These are phyloP conservation scores for Erebia palarica DNA, from an alignment of 2,888 invertebrate species.

Conservation along the genomic window DNA sequence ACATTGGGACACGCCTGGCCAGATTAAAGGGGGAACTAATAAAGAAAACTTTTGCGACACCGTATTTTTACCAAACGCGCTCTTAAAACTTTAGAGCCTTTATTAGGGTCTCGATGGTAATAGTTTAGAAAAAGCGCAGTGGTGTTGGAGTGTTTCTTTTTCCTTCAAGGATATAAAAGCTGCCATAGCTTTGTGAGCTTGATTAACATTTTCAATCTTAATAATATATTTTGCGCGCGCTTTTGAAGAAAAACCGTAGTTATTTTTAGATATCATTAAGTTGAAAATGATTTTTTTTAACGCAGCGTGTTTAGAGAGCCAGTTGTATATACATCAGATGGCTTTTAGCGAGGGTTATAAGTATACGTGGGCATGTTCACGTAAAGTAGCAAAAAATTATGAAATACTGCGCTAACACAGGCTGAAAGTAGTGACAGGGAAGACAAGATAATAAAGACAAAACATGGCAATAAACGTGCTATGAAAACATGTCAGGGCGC, in stretches of 20 bases:
- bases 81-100: constrained; percentile 74
- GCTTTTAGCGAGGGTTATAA: constrained; percentile 30
- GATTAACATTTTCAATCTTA: constrained; percentile 61
- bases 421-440: constrained; percentile 59
- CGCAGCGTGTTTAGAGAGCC: not conserved
- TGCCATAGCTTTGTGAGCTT: constrained; percentile 54
- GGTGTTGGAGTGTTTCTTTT: constrained; percentile 49
- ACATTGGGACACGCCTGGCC: constrained; percentile 80
- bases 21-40: constrained; percentile 82
- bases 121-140: constrained; percentile 63
- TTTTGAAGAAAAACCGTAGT: constrained; percentile 42
- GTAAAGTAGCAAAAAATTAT: constrained; percentile 55
- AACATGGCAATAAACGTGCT: constrained; percentile 71
- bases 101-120: constrained; percentile 72
- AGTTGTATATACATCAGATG: constrained; percentile 18
- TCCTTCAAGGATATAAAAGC: constrained; percentile 56
- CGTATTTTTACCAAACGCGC: constrained; percentile 79
- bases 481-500: constrained; percentile 65
- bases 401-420: constrained; percentile 53
- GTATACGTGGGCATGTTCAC: constrained; percentile 16
- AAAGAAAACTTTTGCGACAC: constrained; percentile 82
- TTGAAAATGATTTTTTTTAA: constrained; percentile 22
- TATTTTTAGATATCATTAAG: constrained; percentile 33
- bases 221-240: constrained; percentile 31
- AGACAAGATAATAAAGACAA: constrained; percentile 71